These are phyloP conservation scores for Homalodisca vitripennis DNA, from an alignment of 1,140 invertebrate species.

Conservation along the genomic window DNA sequence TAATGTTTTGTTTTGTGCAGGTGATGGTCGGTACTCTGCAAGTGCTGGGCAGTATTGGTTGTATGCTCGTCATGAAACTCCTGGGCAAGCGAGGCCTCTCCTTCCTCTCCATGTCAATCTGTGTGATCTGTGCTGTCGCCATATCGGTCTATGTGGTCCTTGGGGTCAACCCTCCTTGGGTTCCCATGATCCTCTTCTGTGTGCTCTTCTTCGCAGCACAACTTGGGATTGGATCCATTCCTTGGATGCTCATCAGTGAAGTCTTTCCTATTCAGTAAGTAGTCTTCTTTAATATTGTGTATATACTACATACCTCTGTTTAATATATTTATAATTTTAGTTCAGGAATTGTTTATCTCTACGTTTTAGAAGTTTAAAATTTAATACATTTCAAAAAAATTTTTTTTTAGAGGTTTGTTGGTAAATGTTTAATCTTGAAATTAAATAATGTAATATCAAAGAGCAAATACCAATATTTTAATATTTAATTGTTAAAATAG, in stretches of 20 bases:
- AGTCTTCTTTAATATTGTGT: background rate
- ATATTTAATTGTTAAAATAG: no score
- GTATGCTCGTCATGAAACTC: slow-evolving; percentile 33
- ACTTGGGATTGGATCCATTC: slow-evolving; percentile 34
- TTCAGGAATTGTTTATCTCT: no score
- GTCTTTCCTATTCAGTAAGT: slow-evolving; percentile 38
- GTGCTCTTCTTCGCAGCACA: slow-evolving; percentile 30
- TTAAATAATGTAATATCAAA: no score
- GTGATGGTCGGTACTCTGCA: slow-evolving; percentile 30
- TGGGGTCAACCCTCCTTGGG: slow-evolving; percentile 10
- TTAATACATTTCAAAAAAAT: no score
- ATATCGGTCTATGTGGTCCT: background rate
- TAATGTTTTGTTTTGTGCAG: slow-evolving; percentile 31
- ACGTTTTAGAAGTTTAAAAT: no score
- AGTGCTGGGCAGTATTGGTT: slow-evolving; percentile 21
- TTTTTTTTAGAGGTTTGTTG: no score
- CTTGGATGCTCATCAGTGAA: slow-evolving; percentile 40
- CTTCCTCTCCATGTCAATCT: slow-evolving; percentile 40
- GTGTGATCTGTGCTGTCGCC: slow-evolving; percentile 21
- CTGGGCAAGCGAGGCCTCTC: slow-evolving; percentile 45
- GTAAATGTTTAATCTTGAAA: no score
- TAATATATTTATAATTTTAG: no score
- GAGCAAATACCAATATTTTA: no score
- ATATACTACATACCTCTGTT: no score
- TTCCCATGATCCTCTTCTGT: slow-evolving; percentile 31